phyloP scores from a whole-genome alignment of 2,113 vertebrate species.

The Gulo gulo region DNA sequence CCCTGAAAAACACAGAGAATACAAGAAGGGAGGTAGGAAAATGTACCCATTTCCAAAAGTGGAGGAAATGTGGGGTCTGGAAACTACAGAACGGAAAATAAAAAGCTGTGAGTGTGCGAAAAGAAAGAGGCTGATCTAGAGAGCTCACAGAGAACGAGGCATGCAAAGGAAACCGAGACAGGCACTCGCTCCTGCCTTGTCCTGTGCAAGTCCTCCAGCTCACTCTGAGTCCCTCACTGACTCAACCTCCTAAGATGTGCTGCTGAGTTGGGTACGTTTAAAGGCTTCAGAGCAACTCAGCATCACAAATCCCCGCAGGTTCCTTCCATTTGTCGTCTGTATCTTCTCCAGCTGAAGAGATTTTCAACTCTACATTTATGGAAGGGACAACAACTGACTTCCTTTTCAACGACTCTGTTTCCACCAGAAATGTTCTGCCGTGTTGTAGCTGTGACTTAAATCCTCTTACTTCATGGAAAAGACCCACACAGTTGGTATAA shows the following conservation, averaged over 20 bases:
- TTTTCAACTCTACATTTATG: neutral
- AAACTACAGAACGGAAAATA: neutral
- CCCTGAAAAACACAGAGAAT: neutral
- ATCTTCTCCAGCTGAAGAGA: neutral
- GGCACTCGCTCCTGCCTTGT: neutral
- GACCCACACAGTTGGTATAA: neutral
- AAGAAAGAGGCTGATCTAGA: neutral
- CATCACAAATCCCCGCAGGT: neutral
- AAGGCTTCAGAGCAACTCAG: neutral
- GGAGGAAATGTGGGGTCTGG: neutral
- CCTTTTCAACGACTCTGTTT: neutral
- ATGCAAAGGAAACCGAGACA: neutral
- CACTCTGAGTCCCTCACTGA: neutral
- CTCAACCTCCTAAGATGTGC: no score
- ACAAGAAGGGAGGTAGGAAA: neutral
- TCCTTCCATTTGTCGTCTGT: neutral
- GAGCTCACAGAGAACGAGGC: neutral
- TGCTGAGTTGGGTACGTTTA: neutral
- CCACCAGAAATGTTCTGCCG: neutral
- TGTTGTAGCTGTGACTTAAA: neutral
- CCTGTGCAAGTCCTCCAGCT: no score
- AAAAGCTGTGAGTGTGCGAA: neutral
- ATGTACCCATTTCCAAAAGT: neutral
- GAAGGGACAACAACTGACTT: neutral
- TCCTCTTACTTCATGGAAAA: neutral